Conservation (phyloP, 2,113 vertebrate species). For the Myotis davidii region DNA sequence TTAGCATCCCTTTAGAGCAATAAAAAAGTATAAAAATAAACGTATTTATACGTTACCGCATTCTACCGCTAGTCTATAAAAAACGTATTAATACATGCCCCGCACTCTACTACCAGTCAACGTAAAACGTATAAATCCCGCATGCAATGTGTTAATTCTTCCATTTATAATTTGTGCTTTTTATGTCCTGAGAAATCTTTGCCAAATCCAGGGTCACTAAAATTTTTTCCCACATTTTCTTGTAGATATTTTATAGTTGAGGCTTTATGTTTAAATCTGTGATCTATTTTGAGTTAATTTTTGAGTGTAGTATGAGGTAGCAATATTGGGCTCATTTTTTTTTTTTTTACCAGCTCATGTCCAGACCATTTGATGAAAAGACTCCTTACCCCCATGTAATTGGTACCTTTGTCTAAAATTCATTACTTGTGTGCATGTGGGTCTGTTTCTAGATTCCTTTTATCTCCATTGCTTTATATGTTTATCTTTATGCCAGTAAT, state of each 20-base stretch:
- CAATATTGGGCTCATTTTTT: neutral
- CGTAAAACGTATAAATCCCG: no score
- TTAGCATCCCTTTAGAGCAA: no score
- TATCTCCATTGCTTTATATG: neutral
- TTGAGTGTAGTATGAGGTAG: neutral
- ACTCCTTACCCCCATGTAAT: neutral
- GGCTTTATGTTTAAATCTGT: neutral
- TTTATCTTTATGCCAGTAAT: neutral
- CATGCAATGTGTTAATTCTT: no score
- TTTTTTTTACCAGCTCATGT: neutral
- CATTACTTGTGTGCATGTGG: neutral
- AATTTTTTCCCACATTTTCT: conserved; percentile 6
- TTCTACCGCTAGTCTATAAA: no score
- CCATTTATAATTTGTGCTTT: neutral
- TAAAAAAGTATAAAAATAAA: no score
- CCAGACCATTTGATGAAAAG: neutral
- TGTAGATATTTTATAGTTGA: neutral
- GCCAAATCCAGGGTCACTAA: neutral
- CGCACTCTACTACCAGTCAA: no score
- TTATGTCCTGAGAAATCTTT: conserved; percentile 6
- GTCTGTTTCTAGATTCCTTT: neutral
- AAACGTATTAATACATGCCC: no score
- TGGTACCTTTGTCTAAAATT: neutral
- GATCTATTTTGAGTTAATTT: neutral
- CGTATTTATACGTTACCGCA: no score